A percentile compares a stretch with the other conserved stretches of the same genome.
Conservation (phyloP, 2,797 vertebrate species). For the Bryconaethiops microstoma region DNA sequence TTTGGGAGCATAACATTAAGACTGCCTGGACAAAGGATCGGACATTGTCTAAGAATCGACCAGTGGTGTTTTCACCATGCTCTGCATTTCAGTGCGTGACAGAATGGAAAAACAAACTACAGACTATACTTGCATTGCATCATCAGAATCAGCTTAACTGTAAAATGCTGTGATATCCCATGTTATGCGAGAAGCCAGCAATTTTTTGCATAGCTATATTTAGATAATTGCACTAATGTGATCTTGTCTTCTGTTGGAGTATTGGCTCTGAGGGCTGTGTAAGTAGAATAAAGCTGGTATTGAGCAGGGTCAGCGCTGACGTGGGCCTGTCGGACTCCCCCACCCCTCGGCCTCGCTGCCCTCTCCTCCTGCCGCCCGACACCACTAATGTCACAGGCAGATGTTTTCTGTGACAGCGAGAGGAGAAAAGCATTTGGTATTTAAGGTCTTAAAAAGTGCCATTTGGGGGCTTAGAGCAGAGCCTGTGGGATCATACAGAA, state of each 20-base stretch:
- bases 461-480: slow-evolving; percentile 51
- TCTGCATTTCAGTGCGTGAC: too few relatives aligned
- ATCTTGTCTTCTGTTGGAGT: slow-evolving; percentile 16
- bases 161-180: too few relatives aligned
- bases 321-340: neutral
- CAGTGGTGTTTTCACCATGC: too few relatives aligned
- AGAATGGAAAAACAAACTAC: too few relatives aligned
- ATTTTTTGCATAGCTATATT: neutral
- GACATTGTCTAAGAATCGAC: too few relatives aligned
- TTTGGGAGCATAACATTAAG: too few relatives aligned
- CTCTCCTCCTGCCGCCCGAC: slow-evolving; percentile 1
- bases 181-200: neutral
- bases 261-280: neutral
- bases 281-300: slow-evolving; percentile 23
- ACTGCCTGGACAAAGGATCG: too few relatives aligned
- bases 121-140: too few relatives aligned
- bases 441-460: slow-evolving; percentile 48
- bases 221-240: slow-evolving; percentile 10
- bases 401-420: slow-evolving; percentile 35
- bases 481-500: slow-evolving; percentile 23
- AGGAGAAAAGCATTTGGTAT: slow-evolving; percentile 32
- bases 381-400: slow-evolving; percentile 37
- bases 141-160: too few relatives aligned
- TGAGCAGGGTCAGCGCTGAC: slow-evolving; percentile 23
- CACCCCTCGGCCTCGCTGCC: neutral